Evolutionary conservation across 2,113 vertebrate genomes (phyloP).

Genomic region (Cariama cristata): DNA sequence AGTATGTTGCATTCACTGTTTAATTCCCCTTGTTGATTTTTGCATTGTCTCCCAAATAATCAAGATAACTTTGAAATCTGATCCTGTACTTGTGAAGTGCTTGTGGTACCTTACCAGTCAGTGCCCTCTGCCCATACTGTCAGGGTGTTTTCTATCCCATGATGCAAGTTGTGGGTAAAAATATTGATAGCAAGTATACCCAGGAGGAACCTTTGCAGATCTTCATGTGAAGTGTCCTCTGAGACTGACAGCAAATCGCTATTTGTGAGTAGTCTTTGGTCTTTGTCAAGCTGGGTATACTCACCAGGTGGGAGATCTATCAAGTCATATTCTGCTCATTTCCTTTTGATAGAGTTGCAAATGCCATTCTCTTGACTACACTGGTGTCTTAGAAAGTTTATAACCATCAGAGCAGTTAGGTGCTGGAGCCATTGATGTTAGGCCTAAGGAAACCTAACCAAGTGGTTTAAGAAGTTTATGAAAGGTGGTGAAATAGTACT

Average conservation of each 20-base stretch:
- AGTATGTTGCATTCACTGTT: not conserved
- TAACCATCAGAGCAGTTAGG: not conserved
- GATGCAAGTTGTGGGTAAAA: not conserved
- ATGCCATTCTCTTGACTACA: not conserved
- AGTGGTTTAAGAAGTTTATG: not conserved
- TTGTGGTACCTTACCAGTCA: not conserved
- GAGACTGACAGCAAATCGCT: not conserved
- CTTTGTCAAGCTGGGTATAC: not conserved
- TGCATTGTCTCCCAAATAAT: not conserved
- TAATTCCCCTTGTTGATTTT: not conserved
- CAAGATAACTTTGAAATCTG: not conserved
- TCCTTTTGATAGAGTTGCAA: not conserved
- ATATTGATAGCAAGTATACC: not conserved
- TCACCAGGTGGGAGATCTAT: not conserved
- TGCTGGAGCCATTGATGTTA: not conserved
- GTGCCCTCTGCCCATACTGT: not conserved
- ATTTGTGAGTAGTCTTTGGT: not conserved
- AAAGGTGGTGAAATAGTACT: not conserved
- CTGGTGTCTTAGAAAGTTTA: not conserved
- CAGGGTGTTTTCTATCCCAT: not conserved
- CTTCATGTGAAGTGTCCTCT: not conserved
- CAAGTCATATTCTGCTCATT: not conserved
- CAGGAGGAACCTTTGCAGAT: not conserved
- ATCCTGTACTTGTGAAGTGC: not conserved
- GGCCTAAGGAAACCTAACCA: not conserved